Conservation (phyloP, 2,888 invertebrate species). For the Kuschelorhynchus macadamiae region DNA sequence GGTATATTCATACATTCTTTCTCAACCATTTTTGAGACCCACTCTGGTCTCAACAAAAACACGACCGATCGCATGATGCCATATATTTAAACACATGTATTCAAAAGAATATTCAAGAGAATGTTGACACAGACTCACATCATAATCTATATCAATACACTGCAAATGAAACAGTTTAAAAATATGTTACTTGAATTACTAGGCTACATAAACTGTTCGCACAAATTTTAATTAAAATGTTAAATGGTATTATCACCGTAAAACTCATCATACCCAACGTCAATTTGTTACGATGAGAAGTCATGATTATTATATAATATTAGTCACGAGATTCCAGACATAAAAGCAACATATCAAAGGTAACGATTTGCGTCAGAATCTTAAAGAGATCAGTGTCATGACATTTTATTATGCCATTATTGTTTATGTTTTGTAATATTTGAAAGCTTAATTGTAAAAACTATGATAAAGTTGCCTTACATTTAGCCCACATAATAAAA, state of each 20-base stretch:
- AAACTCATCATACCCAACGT: constrained; percentile 2
- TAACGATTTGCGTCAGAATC: constrained; percentile 28
- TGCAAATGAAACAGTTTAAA: neutral
- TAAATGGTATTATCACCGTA: neutral
- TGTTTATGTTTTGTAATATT: too few relatives aligned
- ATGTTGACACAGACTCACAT: too few relatives aligned
- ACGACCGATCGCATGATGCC: too few relatives aligned
- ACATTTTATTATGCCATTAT: constrained; percentile 25
- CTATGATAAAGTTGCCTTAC: too few relatives aligned
- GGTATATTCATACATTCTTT: too few relatives aligned
- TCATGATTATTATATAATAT: constrained; percentile 4
- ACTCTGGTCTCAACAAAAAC: too few relatives aligned
- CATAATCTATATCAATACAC: too few relatives aligned
- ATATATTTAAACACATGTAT: too few relatives aligned
- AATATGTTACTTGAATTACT: neutral
- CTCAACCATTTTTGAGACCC: too few relatives aligned
- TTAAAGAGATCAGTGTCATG: constrained; percentile 38
- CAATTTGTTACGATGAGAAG: constrained; percentile 7
- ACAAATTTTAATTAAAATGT: neutral
- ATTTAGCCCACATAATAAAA: too few relatives aligned
- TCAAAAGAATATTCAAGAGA: constrained; percentile 58
- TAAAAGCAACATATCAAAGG: constrained; percentile 22
- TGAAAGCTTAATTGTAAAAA: too few relatives aligned
- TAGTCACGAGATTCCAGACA: constrained; percentile 15
- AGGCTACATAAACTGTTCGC: too few relatives aligned